Base-by-base conservation (phyloP, 2,797 vertebrate species). In the Amniataba percoides region DNA sequence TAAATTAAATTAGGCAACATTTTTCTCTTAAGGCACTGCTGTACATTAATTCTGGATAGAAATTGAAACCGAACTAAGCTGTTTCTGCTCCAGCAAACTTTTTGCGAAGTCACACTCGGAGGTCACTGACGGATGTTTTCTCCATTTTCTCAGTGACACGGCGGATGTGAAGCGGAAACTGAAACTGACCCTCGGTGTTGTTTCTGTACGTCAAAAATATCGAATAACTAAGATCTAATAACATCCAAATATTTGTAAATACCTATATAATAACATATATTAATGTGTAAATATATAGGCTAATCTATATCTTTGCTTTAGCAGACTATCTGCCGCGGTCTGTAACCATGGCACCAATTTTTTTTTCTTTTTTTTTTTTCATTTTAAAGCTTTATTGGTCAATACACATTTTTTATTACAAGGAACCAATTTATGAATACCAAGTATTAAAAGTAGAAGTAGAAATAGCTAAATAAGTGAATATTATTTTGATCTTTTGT, bases 131-230 rank as follows among this genome's bases (percentile, higher is more conserved):
- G 9, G 8, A 10, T 40, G 3, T 56, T 56, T 15, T 36, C 12
- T 64, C 52, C 16, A 11, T 21, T 15, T 51, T 34, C 13, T 27
- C 2, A 18, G 55, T 71, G 78, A 80, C 60, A 71, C 65, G 40
- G 60, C 60, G 49, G 39, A 15, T 53, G 15, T n/a, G 58, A 42
- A 21, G 23, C 19, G 1, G 27, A 36, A 72, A 53, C 16, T 14
- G 52, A 78, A 71, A 58, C 40, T 18, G 18, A 15, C 7, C 5
- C 23, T 60, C 48, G 7, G 23, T 12, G 4, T 49, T 31, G 3
- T 27, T 36, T 19, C 2, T 36, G 25, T 14, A 9, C 14, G 5
- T 48, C 46, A 16, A 57, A 10, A 49, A 31, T 31, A 31, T 31
- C 27, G 3, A 31, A 31, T 31, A 31, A 31, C 27, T 31, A 31